Conservation (phyloP, 2,888 invertebrate genomes). For the Nebria salina region DNA sequence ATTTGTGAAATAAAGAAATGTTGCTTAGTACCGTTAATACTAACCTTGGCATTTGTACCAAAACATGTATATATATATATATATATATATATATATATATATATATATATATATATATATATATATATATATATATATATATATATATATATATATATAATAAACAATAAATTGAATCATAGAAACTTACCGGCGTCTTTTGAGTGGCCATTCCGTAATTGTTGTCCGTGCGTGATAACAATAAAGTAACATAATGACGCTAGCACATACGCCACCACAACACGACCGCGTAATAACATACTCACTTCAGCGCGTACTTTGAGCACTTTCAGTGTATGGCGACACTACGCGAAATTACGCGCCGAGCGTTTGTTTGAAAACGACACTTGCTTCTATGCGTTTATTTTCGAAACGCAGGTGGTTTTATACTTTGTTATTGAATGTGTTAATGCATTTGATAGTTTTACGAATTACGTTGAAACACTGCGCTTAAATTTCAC, state of each 20-base stretch:
- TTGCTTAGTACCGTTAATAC: neutral
- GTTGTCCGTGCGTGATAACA: constrained; percentile 42
- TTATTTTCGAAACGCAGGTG: too few relatives aligned
- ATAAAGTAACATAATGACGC: constrained; percentile 42
- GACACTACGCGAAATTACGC: neutral
- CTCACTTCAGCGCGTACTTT: constrained; percentile 22
- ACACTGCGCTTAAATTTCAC: too few relatives aligned
- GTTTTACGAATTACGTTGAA: neutral
- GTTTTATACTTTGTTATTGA: neutral
- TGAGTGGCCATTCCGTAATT: constrained; percentile 46
- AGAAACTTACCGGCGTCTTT: constrained; percentile 48
- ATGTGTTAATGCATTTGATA: neutral
- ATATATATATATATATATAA: neutral
- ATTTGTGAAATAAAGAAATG: neutral
- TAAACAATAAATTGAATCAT: constrained; percentile 4
- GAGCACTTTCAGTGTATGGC: too few relatives aligned
- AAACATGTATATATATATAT: neutral
- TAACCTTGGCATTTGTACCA: constrained; percentile 17
- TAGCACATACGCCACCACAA: constrained; percentile 42
- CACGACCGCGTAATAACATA: constrained; percentile 40
- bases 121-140: too few relatives aligned
- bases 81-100: too few relatives aligned
- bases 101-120: too few relatives aligned
- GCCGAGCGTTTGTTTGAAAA: neutral
- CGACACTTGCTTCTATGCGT: too few relatives aligned